Conservation (phyloP, 2,797 vertebrate species). For the Leucoraja ocellata region DNA sequence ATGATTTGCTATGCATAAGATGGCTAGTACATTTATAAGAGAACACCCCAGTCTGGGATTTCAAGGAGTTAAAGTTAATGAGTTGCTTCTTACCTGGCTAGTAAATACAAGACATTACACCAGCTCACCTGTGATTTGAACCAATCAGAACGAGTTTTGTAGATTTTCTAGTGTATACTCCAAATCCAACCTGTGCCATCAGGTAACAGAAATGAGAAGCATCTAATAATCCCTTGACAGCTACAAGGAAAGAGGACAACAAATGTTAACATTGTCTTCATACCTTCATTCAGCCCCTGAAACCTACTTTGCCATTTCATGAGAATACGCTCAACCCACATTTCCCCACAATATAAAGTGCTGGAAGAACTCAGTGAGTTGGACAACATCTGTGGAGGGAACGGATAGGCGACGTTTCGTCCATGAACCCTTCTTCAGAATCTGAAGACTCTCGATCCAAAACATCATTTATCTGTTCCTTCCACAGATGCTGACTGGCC, state of each 20-base stretch:
- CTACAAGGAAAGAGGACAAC: slow-evolving; percentile 51
- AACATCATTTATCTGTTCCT: too few relatives aligned
- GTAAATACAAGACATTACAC: neutral
- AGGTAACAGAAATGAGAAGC: slow-evolving; percentile 96
- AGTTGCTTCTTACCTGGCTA: neutral
- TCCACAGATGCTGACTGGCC: too few relatives aligned
- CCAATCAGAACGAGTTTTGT: slow-evolving; percentile 89
- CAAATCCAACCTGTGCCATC: slow-evolving; percentile 88
- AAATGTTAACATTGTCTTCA: neutral
- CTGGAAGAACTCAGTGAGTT: too few relatives aligned
- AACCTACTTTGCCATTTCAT: too few relatives aligned
- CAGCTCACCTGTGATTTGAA: slow-evolving; percentile 82
- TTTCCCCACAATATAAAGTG: too few relatives aligned
- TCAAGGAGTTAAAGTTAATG: neutral
- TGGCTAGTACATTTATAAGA: neutral
- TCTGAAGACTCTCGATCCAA: too few relatives aligned
- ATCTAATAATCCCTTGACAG: slow-evolving; percentile 81
- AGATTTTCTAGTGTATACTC: slow-evolving; percentile 85
- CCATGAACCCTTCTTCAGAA: too few relatives aligned
- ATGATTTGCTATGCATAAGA: neutral
- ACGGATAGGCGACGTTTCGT: too few relatives aligned
- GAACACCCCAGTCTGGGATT: neutral
- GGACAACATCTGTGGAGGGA: too few relatives aligned
- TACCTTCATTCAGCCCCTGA: neutral
- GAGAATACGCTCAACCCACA: too few relatives aligned